A percentile compares a stretch with the other conserved stretches of the same genome.
Conservation (phyloP, 2,113 vertebrate species). For the Bambusicola thoracicus region DNA sequence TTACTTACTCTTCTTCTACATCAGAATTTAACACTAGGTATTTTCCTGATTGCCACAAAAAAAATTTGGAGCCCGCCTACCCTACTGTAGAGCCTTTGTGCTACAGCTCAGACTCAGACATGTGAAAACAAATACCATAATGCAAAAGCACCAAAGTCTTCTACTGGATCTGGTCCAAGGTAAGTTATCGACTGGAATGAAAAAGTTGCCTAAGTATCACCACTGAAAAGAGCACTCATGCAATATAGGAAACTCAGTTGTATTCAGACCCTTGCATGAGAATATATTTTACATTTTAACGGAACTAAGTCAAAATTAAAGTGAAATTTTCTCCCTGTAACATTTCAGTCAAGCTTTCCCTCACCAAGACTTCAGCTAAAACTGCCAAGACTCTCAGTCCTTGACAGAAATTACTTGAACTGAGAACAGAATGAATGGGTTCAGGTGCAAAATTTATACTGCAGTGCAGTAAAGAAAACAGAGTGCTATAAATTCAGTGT, state of each 20-base stretch:
- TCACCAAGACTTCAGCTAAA: neutral
- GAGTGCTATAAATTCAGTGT: neutral
- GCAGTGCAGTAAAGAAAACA: neutral
- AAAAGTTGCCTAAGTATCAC: neutral
- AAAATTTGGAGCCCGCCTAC: neutral
- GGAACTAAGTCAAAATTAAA: neutral
- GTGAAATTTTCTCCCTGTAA: neutral
- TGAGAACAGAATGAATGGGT: neutral
- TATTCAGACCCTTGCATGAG: neutral
- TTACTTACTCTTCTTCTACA: neutral
- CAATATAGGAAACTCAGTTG: neutral
- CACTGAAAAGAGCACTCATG: rapidly evolving
- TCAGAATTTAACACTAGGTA: neutral
- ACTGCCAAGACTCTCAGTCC: neutral
- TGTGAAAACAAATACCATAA: neutral
- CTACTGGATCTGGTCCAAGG: neutral
- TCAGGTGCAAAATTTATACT: neutral
- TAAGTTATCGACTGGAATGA: neutral
- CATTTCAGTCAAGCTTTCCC: neutral
- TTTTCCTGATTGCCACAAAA: neutral
- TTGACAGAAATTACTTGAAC: neutral
- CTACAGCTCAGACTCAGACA: neutral
- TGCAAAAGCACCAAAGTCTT: neutral
- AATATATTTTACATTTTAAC: neutral
- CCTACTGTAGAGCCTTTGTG: neutral